Evolutionary conservation across 2,113 vertebrate genomes (phyloP), one percentile per base, ranked within the genome.

Genomic region (Ochotona curzoniae): DNA sequence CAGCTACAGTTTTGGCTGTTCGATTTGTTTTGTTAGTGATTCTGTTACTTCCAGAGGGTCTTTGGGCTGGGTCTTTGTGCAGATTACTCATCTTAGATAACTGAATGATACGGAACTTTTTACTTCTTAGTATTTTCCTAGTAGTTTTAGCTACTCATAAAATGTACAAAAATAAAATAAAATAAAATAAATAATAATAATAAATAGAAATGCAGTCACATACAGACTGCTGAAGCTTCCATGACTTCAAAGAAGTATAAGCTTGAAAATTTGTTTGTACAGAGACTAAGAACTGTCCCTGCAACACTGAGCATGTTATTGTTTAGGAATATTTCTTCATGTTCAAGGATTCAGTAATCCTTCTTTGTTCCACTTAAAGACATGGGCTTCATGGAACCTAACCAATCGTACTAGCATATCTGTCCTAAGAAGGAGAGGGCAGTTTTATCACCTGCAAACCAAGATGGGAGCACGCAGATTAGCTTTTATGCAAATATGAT

Each of bases 381-480:
- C 6, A 2, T 80, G 32, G 17, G 23, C 38, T 23, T 26, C 35
- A 28, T 25, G 38, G 38, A 12, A 44, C 38, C 17, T 70, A 8
- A 25, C 17, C 51, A 44, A 30, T 25, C 32, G 25, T 11, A 7
- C 3, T 73, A 11, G 9, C 10, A 23, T 18, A 57, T 26, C 83
- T 28, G 32, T 13, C 60, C 25, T 10, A 35, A 47, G 4, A 8
- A 44, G 28, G 21, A 28, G 7, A 13, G n/a, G 28, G 4, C 1
- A 4, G 30, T 13, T 75, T 44, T 12, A 66, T 18, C 6, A 18
- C 38, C 57, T 35, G 15, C 44, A 12, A 8, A 23, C 7, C 57
- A 32, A 0, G 38, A 3, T n/a, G 20, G 1, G 13, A 23, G 28
- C 8, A 18, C 23, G 38, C 20, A 3, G 3, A 35, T 44, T 28